Conservation (phyloP, 1,140 invertebrate genomes). For the Drosophila bifasciata region DNA sequence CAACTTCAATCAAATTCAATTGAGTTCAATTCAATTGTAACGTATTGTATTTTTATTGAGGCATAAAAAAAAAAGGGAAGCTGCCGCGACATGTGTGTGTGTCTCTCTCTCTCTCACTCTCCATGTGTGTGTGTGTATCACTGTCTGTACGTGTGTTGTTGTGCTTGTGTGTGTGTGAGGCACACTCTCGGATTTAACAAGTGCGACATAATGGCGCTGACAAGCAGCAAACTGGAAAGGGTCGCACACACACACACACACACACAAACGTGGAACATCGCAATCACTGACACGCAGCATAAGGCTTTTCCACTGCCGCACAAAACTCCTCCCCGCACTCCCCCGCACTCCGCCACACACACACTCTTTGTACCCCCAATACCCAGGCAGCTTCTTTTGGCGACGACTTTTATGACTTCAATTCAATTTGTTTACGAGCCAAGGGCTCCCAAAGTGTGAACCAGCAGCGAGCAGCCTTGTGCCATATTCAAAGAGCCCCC, state of each 20-base stretch:
- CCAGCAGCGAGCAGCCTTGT: constrained; percentile 30
- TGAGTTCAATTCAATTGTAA: constrained; percentile 83
- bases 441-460: constrained; percentile 47
- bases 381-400: constrained; percentile 52
- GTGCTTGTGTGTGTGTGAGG: constrained; percentile 32
- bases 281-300: constrained; percentile 79
- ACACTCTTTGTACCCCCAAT: not conserved
- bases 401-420: constrained; percentile 81
- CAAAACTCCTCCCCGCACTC: not conserved
- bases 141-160: not conserved
- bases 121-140: not conserved
- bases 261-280: constrained; percentile 42
- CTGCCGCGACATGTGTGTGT: constrained; percentile 33
- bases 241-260: constrained; percentile 6
- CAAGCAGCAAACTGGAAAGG: constrained; percentile 55
- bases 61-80: constrained; percentile 74
- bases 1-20: constrained; percentile 83
- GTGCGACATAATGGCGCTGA: constrained; percentile 79
- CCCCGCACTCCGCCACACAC: no score
- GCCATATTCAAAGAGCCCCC: constrained; percentile 58
- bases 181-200: constrained; percentile 68
- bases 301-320: constrained; percentile 27
- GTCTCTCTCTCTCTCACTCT: no score
- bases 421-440: constrained; percentile 82
- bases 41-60: constrained; percentile 83